Base-by-base conservation (phyloP, 2,888 invertebrate genomes). In the Drosophila longiperda region DNA sequence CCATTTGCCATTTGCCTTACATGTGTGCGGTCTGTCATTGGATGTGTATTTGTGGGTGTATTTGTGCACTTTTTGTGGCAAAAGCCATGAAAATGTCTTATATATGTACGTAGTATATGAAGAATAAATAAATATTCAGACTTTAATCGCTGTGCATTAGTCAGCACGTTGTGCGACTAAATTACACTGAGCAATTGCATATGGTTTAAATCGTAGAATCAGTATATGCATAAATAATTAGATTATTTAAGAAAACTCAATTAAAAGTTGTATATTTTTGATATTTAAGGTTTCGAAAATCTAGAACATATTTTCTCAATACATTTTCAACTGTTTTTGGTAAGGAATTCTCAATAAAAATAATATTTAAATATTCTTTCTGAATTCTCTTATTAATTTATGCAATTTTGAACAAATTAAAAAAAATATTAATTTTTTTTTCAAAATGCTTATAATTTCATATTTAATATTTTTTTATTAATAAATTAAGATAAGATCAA, bases 81-180 rank as follows among this genome's bases (percentile, higher is more conserved):
- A 9, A 6, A 23, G n/a, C 15, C 20, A 50, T 60, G 15, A 48
- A 48, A 63, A 66, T 48, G 45, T 60, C 50, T 42, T 36, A 42
- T 52, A 42, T 48, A 61, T 32, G 65, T 50, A 58, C 7, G 45
- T 29, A 65, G 53, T 32, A 54, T 61, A 61, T 60, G 62, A 32
- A 42, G 33, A 48, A 33, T 42, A 23, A 45, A 45, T 75, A 69
- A 67, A 63, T 65, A 67, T 66, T 72, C 70, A 59, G 68, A 64
- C 62, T 77, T 83, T 89, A 87, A 87, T 87, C 83, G 85, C 62
- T 74, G 72, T 73, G 75, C 82, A 87, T 87, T 90, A 86, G 89
- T 86, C 86, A 82, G 86, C 68, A 55, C 60, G 65, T 73, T 72
- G 66, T 63, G 67, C 66, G 52, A 55, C 36, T 50, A 45, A 38